These are phyloP conservation scores for Aramus guarauna DNA, from an alignment of 2,113 vertebrate genomes.

Conservation along the genomic window DNA sequence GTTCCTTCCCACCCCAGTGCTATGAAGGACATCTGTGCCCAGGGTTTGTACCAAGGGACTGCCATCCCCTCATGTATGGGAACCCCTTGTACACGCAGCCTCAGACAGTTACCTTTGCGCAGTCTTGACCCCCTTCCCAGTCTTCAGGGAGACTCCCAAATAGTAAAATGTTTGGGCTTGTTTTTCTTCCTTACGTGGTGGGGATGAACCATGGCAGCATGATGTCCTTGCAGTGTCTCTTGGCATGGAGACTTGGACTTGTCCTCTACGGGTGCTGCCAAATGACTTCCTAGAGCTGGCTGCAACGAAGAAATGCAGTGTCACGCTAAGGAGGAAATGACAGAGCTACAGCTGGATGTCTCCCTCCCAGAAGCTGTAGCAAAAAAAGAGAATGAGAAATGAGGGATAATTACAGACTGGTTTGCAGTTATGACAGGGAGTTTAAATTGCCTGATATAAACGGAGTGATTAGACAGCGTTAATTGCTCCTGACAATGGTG, in stretches of 20 bases:
- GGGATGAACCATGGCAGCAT: rapidly evolving
- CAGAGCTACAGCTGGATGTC: not conserved
- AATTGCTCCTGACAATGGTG: not conserved
- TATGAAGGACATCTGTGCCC: not conserved
- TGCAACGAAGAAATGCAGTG: not conserved
- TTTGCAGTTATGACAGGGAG: not conserved
- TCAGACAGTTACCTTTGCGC: not conserved
- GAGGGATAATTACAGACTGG: not conserved
- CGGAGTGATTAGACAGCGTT: not conserved
- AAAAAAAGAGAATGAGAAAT: not conserved
- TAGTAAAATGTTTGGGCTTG: not conserved
- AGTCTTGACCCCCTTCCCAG: not conserved
- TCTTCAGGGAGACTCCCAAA: not conserved
- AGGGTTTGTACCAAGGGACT: not conserved
- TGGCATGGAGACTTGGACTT: not conserved
- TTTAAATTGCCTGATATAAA: not conserved
- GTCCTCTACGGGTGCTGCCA: not conserved
- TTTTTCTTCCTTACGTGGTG: not conserved
- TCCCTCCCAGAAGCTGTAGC: not conserved
- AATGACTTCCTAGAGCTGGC: not conserved
- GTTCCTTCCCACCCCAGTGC: not conserved
- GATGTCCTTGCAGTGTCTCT: not conserved
- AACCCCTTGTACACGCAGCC: not conserved
- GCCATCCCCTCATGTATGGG: not conserved
- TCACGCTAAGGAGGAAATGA: not conserved